Percentiles rank a stretch among this genome's conserved stretches.
phyloP scores from a whole-genome alignment of 2,797 vertebrate genomes.

The Semaprochilodus insignis region DNA sequence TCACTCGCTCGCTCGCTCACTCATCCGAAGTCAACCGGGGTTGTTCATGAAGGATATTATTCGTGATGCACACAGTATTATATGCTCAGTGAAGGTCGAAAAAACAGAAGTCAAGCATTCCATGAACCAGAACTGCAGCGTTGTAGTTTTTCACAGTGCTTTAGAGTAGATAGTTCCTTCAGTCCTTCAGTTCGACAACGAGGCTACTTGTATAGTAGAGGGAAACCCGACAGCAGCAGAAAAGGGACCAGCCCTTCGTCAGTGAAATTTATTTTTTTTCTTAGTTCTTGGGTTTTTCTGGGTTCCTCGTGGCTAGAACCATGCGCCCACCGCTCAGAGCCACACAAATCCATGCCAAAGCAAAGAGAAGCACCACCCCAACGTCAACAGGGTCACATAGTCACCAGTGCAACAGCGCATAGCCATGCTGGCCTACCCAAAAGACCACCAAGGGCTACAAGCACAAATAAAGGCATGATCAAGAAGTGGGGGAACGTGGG shows the following conservation, averaged over 20 bases:
- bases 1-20: not conserved
- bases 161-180: slow-evolving; percentile 52
- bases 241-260: slow-evolving; percentile 72
- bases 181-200: slow-evolving; percentile 52
- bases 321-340: slow-evolving; percentile 14
- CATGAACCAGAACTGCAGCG: slow-evolving; percentile 47
- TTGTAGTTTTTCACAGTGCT: slow-evolving; percentile 63
- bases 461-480: slow-evolving; percentile 37
- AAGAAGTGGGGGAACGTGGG: not conserved
- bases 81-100: slow-evolving; percentile 12
- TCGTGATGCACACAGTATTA: slow-evolving; percentile 21
- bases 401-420: slow-evolving; percentile 52
- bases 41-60: slow-evolving; percentile 21
- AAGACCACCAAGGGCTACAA: slow-evolving; percentile 27
- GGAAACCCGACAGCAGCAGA: slow-evolving; percentile 64
- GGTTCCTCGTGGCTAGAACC: slow-evolving; percentile 47
- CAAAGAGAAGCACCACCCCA: slow-evolving; percentile 51
- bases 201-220: slow-evolving; percentile 55
- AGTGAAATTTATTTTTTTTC: slow-evolving; percentile 38
- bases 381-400: slow-evolving; percentile 58
- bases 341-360: slow-evolving; percentile 47
- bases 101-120: slow-evolving; percentile 55
- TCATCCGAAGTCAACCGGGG: slow-evolving; percentile 12
- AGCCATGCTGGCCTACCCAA: slow-evolving; percentile 47
- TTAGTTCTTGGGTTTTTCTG: slow-evolving; percentile 45